These are phyloP conservation scores for Listrodromus nycthemerus DNA, from an alignment of 2,888 invertebrate genomes.

Conservation along the genomic window DNA sequence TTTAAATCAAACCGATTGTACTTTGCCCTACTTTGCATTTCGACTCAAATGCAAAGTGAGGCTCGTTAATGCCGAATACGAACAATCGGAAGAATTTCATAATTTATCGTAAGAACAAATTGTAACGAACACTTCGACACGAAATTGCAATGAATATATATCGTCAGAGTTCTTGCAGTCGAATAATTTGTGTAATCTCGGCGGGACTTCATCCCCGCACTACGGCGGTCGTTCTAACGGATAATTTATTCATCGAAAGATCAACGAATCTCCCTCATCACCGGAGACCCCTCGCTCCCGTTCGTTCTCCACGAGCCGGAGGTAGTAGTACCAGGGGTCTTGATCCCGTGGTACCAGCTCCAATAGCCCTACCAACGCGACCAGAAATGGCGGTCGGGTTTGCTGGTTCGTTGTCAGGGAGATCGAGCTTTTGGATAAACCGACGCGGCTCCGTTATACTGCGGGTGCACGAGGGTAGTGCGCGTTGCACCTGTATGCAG, in stretches of 20 bases:
- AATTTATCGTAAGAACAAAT: background rate
- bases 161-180: slow-evolving; percentile 38
- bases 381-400: slow-evolving; percentile 44
- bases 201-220: slow-evolving; percentile 6
- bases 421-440: slow-evolving; percentile 60
- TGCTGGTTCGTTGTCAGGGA: slow-evolving; percentile 58
- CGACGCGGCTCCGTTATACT: slow-evolving; percentile 50
- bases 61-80: background rate
- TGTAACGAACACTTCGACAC: background rate
- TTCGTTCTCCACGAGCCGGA: background rate
- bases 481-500: slow-evolving; percentile 7
- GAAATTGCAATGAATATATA: slow-evolving; percentile 52
- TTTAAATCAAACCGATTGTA: background rate
- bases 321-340: background rate
- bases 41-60: background rate
- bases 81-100: too few species aligned
- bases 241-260: slow-evolving; percentile 68
- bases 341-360: slow-evolving; percentile 5
- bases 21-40: background rate
- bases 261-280: slow-evolving; percentile 56
- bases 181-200: slow-evolving; percentile 59
- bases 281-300: background rate
- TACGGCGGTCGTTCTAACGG: slow-evolving; percentile 40
- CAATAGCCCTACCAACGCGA: background rate
- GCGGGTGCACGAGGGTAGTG: slow-evolving; percentile 3